Percentiles rank a stretch among this genome's conserved stretches.
These are phyloP conservation scores for Gadopsis marmoratus DNA, from an alignment of 2,797 vertebrate species.

Conservation along the genomic window DNA sequence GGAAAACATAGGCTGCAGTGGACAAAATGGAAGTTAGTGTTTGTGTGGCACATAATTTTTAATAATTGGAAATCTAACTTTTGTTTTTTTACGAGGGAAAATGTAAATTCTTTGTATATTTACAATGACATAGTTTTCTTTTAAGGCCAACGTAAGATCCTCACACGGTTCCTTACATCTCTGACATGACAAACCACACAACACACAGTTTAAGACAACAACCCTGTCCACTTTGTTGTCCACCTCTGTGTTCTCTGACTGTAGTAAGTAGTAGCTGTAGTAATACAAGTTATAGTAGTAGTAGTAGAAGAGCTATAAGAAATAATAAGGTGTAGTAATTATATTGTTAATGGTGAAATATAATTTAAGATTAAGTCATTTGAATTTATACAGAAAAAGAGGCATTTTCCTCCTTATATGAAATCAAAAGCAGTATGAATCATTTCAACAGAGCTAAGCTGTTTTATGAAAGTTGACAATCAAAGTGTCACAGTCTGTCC, in stretches of 20 bases:
- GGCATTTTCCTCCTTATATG: neutral
- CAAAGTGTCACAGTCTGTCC: neutral
- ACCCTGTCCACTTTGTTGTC: neutral
- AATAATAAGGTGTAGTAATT: neutral
- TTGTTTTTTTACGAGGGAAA: neutral
- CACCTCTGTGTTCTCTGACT: neutral
- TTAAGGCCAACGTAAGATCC: neutral
- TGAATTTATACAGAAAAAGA: neutral
- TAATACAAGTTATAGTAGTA: neutral
- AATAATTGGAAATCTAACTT: neutral
- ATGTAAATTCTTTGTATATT: neutral
- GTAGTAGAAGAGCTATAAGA: neutral
- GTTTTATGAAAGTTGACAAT: constrained; percentile 14
- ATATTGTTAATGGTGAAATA: neutral
- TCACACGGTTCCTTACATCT: neutral
- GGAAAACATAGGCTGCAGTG: neutral
- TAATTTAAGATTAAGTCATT: neutral
- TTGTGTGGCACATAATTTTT: neutral
- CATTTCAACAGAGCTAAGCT: constrained; percentile 1
- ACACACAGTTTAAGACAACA: neutral
- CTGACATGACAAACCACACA: neutral
- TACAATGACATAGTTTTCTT: neutral
- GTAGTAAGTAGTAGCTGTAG: neutral
- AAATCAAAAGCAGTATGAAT: constrained; percentile 14
- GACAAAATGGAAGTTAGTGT: neutral